These are phyloP conservation scores for Scleropages formosus DNA, from an alignment of 2,797 vertebrate genomes.

Conservation along the genomic window DNA sequence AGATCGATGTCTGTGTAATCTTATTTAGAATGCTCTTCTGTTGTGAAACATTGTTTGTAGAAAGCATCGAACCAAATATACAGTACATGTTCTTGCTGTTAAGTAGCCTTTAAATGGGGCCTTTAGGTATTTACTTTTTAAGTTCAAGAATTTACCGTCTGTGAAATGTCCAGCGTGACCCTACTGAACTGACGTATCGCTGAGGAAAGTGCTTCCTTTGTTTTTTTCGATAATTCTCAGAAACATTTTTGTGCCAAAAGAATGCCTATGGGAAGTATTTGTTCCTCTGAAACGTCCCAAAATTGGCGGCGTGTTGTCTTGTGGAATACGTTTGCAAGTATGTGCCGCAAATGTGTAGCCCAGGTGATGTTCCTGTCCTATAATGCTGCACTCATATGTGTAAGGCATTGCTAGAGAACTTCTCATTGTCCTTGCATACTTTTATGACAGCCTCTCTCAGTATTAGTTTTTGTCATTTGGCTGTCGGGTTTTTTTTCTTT, in stretches of 20 bases:
- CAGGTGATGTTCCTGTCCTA: too few species aligned
- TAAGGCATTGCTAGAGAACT: too few species aligned
- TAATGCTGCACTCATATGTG: too few species aligned
- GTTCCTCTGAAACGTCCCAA: neutral
- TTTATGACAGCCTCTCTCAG: neutral
- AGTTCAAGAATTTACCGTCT: neutral
- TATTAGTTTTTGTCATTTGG: too few species aligned
- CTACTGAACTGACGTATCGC: neutral
- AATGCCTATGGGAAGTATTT: neutral
- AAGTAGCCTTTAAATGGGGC: too few species aligned
- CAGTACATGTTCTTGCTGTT: too few species aligned
- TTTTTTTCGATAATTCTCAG: neutral
- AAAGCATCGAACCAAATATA: too few species aligned
- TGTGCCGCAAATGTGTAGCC: neutral
- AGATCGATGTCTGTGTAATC: neutral
- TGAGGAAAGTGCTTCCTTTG: neutral
- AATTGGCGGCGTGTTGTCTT: neutral
- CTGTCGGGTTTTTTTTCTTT: slow-evolving; percentile 4
- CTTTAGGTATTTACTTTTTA: too few species aligned
- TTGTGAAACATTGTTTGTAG: too few species aligned
- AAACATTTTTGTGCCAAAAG: neutral
- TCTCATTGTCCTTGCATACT: neutral
- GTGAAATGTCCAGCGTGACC: neutral
- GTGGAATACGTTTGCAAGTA: neutral
- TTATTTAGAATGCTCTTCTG: neutral